These are phyloP conservation scores for Cyprinodon tularosa DNA, from an alignment of 2,113 vertebrate species.

Conservation along the genomic window DNA sequence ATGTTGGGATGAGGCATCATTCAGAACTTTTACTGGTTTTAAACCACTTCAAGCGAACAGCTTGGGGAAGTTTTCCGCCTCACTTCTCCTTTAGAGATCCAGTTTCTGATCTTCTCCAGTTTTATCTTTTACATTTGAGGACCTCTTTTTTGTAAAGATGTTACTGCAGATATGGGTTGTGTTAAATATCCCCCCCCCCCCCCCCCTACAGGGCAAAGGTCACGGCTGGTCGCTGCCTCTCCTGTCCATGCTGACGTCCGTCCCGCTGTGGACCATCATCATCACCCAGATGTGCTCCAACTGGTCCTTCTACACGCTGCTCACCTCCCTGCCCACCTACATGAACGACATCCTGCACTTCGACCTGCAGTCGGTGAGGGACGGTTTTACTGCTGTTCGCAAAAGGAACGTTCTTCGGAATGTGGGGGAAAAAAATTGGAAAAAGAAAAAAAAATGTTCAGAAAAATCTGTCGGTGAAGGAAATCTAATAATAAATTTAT, in stretches of 20 bases:
- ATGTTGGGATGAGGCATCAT: too few species aligned
- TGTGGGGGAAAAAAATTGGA: too few species aligned
- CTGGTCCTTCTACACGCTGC: constrained; percentile 80
- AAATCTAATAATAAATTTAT: too few species aligned
- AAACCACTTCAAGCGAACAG: too few species aligned
- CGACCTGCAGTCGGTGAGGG: constrained; percentile 77
- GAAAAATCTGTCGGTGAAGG: too few species aligned
- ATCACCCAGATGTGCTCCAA: constrained; percentile 77
- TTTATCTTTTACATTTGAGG: too few species aligned
- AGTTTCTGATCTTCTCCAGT: not conserved
- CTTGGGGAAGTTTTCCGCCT: not conserved
- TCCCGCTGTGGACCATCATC: constrained; percentile 84
- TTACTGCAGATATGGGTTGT: too few species aligned
- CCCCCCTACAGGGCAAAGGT: constrained; percentile 68
- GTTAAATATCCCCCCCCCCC: not conserved
- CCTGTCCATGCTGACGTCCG: constrained; percentile 74
- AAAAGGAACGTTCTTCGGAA: too few species aligned
- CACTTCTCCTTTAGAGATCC: not conserved
- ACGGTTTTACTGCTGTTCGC: not conserved
- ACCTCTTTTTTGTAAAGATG: not conserved
- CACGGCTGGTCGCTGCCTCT: constrained; percentile 79
- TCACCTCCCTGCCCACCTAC: constrained; percentile 83
- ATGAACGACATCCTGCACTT: constrained; percentile 82
- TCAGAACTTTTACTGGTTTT: too few species aligned
- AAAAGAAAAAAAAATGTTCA: too few species aligned